Evolutionary conservation across 2,113 vertebrate genomes (phyloP), one percentile per base, ranked within the genome.

Genomic region (Gallinago paraguaiae): DNA sequence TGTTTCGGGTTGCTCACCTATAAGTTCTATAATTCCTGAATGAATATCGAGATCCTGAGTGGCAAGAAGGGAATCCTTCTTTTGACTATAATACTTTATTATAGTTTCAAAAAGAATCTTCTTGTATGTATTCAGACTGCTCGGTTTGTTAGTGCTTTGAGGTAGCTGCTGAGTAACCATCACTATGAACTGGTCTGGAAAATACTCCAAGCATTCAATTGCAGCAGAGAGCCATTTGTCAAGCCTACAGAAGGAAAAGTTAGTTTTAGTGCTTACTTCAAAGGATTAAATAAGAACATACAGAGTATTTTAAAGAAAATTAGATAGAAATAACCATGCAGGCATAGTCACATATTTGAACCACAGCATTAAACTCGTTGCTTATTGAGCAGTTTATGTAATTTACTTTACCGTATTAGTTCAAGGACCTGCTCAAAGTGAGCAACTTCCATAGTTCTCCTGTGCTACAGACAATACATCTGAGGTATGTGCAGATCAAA

Each of bases 131-230:
- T 87, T 95, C 86, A 91, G 72, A 82, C 96, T 97, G 27, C 79
- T 89, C 13, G 70, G 86, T 11, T 53, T 74, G 39, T 81, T 48
- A 22, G 33, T 63, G 54, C 90, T 97, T 80, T 97, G 97, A 72
- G 96, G 53, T 79, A 99, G 97, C 81, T 98, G 98, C 90, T 99
- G 98, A 65, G 96, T 98, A 78, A 98, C 97, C 31, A 90, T 97
- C 86, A 99, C 97, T 23, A 99, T 97, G 92, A 99, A 96, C 50
- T 99, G 97, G 96, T 99, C 98, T 19, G 98, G 98, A 90, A 99
- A 99, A 96, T 98, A 98, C 84, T 99, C 98, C 92, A 99, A 97
- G 87, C 98, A 99, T 91, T 99, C 98, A 69, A 98, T 91, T 17
- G 98, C 98, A 60, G 98, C 98, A 46, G 76, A 96, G 83, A 99